Evolutionary conservation across 2,888 invertebrate species (phyloP).

Genomic region (Nephrotoma guestfalica): DNA sequence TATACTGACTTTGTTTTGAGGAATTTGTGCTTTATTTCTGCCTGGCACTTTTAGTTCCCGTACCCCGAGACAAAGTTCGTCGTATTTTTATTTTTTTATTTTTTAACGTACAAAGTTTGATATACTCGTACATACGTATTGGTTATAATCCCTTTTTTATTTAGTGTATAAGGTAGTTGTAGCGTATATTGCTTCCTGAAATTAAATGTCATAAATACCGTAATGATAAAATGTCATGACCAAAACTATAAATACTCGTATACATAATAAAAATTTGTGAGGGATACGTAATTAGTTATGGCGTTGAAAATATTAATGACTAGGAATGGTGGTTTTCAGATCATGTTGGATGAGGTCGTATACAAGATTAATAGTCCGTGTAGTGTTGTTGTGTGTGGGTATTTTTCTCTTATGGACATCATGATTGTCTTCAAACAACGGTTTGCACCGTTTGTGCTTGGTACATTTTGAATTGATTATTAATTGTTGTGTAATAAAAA

Average conservation of each 20-base stretch:
- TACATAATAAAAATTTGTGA: not conserved
- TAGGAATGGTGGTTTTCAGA: not conserved
- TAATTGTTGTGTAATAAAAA: too few species aligned
- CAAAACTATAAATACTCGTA: not conserved
- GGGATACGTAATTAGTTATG: not conserved
- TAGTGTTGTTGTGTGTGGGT: not conserved
- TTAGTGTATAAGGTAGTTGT: not conserved
- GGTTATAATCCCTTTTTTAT: not conserved
- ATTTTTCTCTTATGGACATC: too few species aligned
- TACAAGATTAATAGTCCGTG: not conserved
- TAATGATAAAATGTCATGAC: not conserved
- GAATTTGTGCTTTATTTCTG: not conserved
- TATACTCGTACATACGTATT: not conserved
- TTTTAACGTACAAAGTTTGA: not conserved
- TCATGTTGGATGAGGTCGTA: not conserved
- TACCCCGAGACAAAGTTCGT: not conserved
- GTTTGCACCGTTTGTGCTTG: too few species aligned
- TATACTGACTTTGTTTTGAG: not conserved
- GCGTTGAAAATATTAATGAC: not conserved
- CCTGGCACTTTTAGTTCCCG: not conserved
- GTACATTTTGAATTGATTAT: too few species aligned
- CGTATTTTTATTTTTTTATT: not conserved
- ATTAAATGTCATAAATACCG: not conserved
- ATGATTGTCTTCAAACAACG: too few species aligned
- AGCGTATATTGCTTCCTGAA: not conserved